Evolutionary conservation across 2,797 vertebrate genomes (phyloP).

Genomic region (Valencia hispanica): DNA sequence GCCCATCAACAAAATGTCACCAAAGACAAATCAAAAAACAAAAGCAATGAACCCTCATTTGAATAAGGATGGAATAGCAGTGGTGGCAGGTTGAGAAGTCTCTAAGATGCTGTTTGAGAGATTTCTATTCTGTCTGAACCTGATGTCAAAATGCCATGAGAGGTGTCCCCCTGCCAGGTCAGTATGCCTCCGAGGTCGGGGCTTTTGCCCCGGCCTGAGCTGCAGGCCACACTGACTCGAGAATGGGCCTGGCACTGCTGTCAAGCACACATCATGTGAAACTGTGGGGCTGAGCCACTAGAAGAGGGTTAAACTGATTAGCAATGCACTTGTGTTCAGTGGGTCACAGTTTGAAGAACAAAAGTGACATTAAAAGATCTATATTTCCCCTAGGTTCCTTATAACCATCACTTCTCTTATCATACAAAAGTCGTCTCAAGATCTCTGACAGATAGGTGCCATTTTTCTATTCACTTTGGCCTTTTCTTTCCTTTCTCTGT

Average conservation of each 20-base stretch:
- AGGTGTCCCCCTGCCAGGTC: conserved; percentile 81
- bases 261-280: conserved; percentile 79
- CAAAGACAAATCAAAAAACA: conserved; percentile 81
- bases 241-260: conserved; percentile 82
- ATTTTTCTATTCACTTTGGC: conserved; percentile 72
- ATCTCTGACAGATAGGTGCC: conserved; percentile 75
- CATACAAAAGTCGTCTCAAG: conserved; percentile 75
- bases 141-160: conserved; percentile 81
- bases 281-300: conserved; percentile 70
- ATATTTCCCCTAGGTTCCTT: conserved; percentile 71
- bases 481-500: conserved; percentile 73
- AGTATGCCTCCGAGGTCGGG: conserved; percentile 79
- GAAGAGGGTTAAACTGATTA: conserved; percentile 85
- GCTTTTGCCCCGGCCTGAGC: conserved; percentile 80
- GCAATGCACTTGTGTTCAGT: conserved; percentile 80
- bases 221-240: conserved; percentile 68
- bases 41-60: conserved; percentile 81
- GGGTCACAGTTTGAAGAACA: conserved; percentile 82
- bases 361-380: conserved; percentile 83
- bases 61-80: conserved; percentile 82
- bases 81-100: conserved; percentile 78
- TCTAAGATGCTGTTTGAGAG: conserved; percentile 78
- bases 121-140: conserved; percentile 79
- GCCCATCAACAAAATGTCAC: conserved; percentile 82
- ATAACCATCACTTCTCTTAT: conserved; percentile 72